These are phyloP conservation scores for Oreochromis aureus DNA, from an alignment of 2,113 vertebrate species.

Conservation along the genomic window DNA sequence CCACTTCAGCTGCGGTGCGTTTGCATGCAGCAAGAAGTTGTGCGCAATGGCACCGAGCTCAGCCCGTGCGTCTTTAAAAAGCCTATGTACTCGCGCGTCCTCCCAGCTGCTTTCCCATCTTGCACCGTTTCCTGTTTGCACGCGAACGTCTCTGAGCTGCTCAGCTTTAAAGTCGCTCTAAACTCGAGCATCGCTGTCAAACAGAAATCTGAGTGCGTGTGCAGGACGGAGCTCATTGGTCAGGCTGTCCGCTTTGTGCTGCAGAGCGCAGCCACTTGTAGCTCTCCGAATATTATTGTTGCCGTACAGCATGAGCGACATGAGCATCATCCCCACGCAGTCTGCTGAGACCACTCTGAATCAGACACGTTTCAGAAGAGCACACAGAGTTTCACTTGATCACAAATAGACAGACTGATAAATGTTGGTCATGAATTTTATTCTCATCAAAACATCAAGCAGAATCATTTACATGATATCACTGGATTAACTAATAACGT, in stretches of 20 bases:
- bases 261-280: conserved; percentile 58
- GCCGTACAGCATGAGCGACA: conserved; percentile 41
- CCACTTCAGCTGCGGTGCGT: background rate
- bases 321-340: conserved; percentile 8
- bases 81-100: background rate
- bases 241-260: conserved; percentile 24
- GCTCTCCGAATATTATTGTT: conserved; percentile 63
- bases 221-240: conserved; percentile 50
- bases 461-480: background rate
- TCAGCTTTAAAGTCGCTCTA: conserved; percentile 50
- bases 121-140: conserved; percentile 9
- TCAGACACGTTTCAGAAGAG: background rate
- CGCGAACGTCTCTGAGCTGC: conserved; percentile 19
- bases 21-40: background rate
- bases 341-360: background rate
- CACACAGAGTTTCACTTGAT: background rate
- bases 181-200: conserved; percentile 20
- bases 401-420: background rate
- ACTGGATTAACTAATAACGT: background rate
- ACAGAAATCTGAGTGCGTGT: conserved; percentile 38
- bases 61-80: conserved; percentile 10
- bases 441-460: background rate
- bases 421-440: background rate
- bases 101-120: conserved; percentile 19
- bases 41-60: conserved; percentile 18